Conservation (phyloP, 2,888 invertebrate genomes). For the Globia sparganii region DNA sequence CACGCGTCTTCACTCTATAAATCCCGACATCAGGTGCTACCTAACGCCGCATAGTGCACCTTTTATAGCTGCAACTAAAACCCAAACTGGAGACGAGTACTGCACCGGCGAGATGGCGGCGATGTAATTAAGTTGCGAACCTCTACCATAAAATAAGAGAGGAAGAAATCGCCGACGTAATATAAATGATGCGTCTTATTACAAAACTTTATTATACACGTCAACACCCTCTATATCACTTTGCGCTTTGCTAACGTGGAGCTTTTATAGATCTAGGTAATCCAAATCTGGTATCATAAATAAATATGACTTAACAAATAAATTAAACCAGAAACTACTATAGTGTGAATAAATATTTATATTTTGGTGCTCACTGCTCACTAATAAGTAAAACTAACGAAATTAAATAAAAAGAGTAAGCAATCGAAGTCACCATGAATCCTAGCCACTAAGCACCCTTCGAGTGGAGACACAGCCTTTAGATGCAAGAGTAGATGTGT, state of each 20-base stretch:
- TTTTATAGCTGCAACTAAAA: constrained; percentile 65
- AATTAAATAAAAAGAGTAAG: background rate
- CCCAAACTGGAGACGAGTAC: constrained; percentile 47
- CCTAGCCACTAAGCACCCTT: background rate
- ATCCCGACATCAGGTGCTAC: constrained; percentile 69
- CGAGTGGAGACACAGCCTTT: background rate
- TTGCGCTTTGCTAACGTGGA: constrained; percentile 28
- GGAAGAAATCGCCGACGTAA: constrained; percentile 38
- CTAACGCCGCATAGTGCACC: constrained; percentile 62
- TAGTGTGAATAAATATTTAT: constrained; percentile 2
- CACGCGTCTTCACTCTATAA: constrained; percentile 70
- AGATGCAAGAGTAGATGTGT: background rate
- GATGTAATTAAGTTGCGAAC: constrained; percentile 63
- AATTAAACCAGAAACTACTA: constrained; percentile 11
- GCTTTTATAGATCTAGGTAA: constrained; percentile 38
- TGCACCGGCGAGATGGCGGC: constrained; percentile 26
- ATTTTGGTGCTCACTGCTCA: background rate
- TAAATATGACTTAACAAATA: constrained; percentile 4
- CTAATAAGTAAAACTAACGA: background rate
- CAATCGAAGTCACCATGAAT: background rate
- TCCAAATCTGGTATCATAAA: constrained; percentile 15
- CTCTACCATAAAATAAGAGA: constrained; percentile 57
- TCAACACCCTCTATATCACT: constrained; percentile 29
- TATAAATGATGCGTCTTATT: constrained; percentile 47
- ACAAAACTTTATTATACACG: constrained; percentile 48